Percentiles rank a stretch among this genome's conserved stretches.
Evolutionary conservation across 2,888 invertebrate species (phyloP).

Genomic region (Lasioglossum oenotherae): DNA sequence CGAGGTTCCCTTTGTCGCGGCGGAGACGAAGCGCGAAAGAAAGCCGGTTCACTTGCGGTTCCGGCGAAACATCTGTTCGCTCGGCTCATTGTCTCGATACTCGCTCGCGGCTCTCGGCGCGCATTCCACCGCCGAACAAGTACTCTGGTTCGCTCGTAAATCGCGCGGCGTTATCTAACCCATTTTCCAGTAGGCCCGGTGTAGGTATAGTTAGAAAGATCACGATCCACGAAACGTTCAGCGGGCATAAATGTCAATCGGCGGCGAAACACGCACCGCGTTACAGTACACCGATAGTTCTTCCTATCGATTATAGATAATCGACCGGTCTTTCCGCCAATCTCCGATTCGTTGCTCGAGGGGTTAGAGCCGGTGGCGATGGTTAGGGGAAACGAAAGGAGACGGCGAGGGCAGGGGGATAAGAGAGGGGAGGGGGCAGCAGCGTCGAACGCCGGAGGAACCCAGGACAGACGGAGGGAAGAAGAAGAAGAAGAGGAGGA

Average conservation of each 20-base stretch:
- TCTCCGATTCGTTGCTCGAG: conserved; percentile 73
- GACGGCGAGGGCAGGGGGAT: conserved; percentile 9
- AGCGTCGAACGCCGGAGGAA: conserved; percentile 29
- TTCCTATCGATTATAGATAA: conserved; percentile 74
- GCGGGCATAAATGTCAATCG: neutral
- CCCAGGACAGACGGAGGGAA: conserved; percentile 30
- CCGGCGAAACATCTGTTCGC: conserved; percentile 12
- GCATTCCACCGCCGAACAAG: neutral
- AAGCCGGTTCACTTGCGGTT: conserved; percentile 24
- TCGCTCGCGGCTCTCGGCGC: neutral
- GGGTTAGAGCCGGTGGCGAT: conserved; percentile 64
- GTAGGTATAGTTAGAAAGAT: neutral
- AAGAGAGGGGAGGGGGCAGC: conserved; percentile 15
- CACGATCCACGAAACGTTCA: neutral
- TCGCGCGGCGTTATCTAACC: conserved; percentile 10
- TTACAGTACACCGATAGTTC: conserved; percentile 56
- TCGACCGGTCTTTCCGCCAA: conserved; percentile 73
- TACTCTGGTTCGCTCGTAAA: neutral
- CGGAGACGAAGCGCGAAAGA: conserved; percentile 18
- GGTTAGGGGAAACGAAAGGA: conserved; percentile 52
- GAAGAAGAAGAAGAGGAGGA: conserved; percentile 15
- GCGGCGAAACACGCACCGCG: conserved; percentile 21
- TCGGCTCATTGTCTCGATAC: neutral
- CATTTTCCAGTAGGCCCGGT: neutral
- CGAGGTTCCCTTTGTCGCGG: conserved; percentile 15